phyloP scores from a whole-genome alignment of 1,140 invertebrate genomes.

The Nephila pilipes region DNA sequence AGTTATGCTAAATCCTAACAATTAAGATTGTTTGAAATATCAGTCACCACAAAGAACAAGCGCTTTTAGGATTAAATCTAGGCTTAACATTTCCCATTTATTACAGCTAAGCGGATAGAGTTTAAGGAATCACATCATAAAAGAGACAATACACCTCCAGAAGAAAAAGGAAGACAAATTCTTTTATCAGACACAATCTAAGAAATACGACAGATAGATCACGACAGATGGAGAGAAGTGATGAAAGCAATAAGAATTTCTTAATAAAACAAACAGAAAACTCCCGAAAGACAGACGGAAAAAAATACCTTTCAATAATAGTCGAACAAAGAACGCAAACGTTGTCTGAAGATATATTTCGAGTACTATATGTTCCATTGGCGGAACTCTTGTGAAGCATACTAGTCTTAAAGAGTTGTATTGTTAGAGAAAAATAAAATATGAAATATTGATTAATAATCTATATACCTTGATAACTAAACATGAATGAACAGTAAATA shows the following conservation, averaged over 20 bases:
- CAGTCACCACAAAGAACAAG: neutral
- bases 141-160: neutral
- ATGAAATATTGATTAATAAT: no score
- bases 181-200: conserved; percentile 20
- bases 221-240: neutral
- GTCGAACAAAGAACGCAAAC: neutral
- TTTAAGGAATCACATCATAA: neutral
- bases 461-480: no score
- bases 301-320: neutral
- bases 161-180: neutral
- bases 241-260: conserved; percentile 36
- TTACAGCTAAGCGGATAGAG: neutral
- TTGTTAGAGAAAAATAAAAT: no score
- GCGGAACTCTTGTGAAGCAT: no score
- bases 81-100: neutral
- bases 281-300: neutral
- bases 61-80: neutral
- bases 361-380: neutral
- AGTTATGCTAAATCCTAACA: no score
- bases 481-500: no score
- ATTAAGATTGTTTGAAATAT: neutral
- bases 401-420: no score
- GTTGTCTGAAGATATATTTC: neutral
- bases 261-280: neutral
- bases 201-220: conserved; percentile 54